phyloP scores from a whole-genome alignment of 2,888 invertebrate species.

The Orgyia antiqua region DNA sequence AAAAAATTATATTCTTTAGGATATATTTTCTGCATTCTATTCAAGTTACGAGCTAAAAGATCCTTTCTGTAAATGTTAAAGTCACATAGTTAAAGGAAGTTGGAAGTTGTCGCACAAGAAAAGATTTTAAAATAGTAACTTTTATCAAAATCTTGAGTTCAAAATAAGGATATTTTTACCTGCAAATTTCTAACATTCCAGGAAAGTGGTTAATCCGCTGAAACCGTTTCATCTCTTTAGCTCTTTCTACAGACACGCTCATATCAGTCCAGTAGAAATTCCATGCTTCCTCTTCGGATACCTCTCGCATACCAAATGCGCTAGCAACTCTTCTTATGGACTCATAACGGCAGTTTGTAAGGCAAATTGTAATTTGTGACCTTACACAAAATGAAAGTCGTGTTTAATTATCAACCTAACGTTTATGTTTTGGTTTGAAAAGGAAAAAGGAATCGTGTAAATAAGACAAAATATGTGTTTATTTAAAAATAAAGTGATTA shows the following conservation, averaged over 20 bases:
- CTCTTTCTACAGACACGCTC: conserved; percentile 89
- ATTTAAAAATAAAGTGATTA: too few relatives aligned
- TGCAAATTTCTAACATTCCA: conserved; percentile 91
- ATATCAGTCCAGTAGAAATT: conserved; percentile 95
- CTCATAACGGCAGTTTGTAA: conserved; percentile 85
- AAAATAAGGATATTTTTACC: too few relatives aligned
- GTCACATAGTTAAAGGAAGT: background rate
- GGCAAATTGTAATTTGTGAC: conserved; percentile 80
- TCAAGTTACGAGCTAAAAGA: conserved; percentile 91
- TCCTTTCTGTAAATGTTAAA: conserved; percentile 82
- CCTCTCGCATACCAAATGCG: conserved; percentile 86
- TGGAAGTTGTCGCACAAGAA: too few relatives aligned
- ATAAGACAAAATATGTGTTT: too few relatives aligned
- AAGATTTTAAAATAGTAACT: too few relatives aligned
- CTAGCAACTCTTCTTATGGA: conserved; percentile 84
- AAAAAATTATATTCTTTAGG: conserved; percentile 95
- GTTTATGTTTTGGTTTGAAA: too few relatives aligned
- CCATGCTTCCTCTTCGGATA: conserved; percentile 90
- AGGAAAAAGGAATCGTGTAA: too few relatives aligned
- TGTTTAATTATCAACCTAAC: too few relatives aligned
- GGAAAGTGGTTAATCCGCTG: conserved; percentile 97
- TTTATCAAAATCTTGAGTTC: too few relatives aligned
- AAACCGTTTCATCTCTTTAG: conserved; percentile 94
- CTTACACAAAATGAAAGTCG: conserved; percentile 34
- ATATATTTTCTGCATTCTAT: conserved; percentile 91